Conservation (phyloP, 2,888 invertebrate species). For the Drosophila affinis region DNA sequence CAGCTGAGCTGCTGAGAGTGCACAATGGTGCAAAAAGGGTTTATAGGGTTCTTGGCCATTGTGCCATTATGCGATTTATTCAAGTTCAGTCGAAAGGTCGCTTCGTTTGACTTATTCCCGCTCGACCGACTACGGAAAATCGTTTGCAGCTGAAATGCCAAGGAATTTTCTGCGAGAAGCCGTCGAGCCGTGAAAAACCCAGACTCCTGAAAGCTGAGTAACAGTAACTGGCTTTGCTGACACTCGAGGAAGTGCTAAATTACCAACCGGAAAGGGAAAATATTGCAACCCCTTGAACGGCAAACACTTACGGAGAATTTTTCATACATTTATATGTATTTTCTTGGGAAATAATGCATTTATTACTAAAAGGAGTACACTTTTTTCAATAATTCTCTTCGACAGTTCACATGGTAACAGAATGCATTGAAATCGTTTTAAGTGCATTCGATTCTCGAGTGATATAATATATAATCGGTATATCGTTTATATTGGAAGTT, state of each 20-base stretch:
- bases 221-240: constrained; percentile 29
- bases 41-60: constrained; percentile 30
- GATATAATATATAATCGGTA: no score
- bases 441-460: no score
- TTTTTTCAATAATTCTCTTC: no score
- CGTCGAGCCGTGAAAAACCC: constrained; percentile 29
- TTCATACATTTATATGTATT: background rate
- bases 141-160: constrained; percentile 38
- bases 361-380: no score
- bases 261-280: background rate
- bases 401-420: no score
- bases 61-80: constrained; percentile 41
- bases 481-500: no score
- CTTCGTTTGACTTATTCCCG: constrained; percentile 63
- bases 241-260: constrained; percentile 18
- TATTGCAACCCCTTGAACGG: background rate
- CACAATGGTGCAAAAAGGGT: constrained; percentile 34
- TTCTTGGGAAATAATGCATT: background rate
- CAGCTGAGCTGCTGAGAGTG: constrained; percentile 29
- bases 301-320: background rate
- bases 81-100: constrained; percentile 54
- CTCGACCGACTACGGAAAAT: constrained; percentile 56
- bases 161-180: constrained; percentile 20
- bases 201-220: constrained; percentile 18
- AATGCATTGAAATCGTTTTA: no score